Evolutionary conservation across 2,888 invertebrate genomes (phyloP), one percentile per base, ranked within the genome.

Genomic region (Odontocolon sp.): DNA sequence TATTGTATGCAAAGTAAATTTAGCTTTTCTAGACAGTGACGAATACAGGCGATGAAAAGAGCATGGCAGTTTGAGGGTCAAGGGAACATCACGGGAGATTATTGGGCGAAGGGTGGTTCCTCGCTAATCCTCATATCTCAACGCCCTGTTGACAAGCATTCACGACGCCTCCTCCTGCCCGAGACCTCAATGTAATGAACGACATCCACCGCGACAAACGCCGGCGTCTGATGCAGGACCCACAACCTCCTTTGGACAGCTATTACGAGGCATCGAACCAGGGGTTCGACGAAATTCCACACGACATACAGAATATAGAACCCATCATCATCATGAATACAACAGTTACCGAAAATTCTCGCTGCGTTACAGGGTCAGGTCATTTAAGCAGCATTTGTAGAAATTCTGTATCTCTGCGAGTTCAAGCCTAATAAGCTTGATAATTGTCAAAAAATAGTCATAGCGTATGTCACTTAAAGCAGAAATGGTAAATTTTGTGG

Each of bases 101-200:
- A 71, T 76, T 71, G 61, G 61, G 52, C 78, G 63, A 45, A 64
- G 67, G 40, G 67, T 50, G 64, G 77, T 47, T 47, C 74, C 78
- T 78, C 74, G 86, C 83, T 87, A 86, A 87, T 87, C 85, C 86
- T 87, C 87, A 87, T 87, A 85, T 87, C 85, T 87, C 86, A 86
- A 72, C 77, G 61, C 63, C 77, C 82, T 82, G 86, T 84, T 87
- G 87, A 87, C 87, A 87, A 86, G 86, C 87, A 87, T 87, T 87
- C 86, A 87, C 84, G 21, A 38, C 50, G 57, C 59, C 47, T 70
- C 85, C 83, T 79, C 78, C 78, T 81, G 77, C 79, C 80, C 78
- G 77, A 82, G 82, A 80, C 81, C 82, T 87, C 85, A 84, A 87
- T 83, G 81, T 68, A 77, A 77, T 77, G 68, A 85, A 82, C 86